Conservation (phyloP, 2,888 invertebrate genomes). For the Apoda limacodes region DNA sequence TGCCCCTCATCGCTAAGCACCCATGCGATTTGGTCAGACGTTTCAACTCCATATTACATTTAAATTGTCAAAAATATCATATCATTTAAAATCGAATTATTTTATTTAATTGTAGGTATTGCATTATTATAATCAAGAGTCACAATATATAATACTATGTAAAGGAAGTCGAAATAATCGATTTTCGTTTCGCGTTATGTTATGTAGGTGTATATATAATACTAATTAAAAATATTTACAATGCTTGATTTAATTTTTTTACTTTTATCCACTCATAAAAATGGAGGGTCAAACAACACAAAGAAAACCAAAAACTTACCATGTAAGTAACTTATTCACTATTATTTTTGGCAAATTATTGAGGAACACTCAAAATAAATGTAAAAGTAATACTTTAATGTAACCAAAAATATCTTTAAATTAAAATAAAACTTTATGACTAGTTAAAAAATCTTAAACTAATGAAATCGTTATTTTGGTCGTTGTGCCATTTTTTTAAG, state of each 20-base stretch:
- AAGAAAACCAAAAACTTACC: too few relatives aligned
- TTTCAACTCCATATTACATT: conserved; percentile 26
- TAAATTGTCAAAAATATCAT: conserved; percentile 10
- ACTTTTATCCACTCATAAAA: too few relatives aligned
- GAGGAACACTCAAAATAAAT: too few relatives aligned
- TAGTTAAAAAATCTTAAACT: conserved; percentile 44
- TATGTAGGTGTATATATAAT: conserved; percentile 5
- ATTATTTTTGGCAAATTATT: too few relatives aligned
- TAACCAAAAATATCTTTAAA: too few relatives aligned
- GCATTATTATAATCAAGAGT: conserved; percentile 21
- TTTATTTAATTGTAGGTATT: conserved; percentile 17
- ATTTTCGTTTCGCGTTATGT: conserved; percentile 53
- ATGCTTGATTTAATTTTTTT: too few relatives aligned
- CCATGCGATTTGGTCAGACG: conserved; percentile 42
- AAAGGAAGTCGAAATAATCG: conserved; percentile 55
- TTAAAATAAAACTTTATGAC: conserved; percentile 30
- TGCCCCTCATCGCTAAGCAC: conserved; percentile 45
- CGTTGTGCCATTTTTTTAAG: conserved; percentile 68
- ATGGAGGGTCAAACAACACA: too few relatives aligned
- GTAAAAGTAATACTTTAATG: too few relatives aligned
- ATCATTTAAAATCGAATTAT: not conserved
- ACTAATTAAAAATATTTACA: too few relatives aligned
- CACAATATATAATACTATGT: too few relatives aligned
- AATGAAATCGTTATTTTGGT: conserved; percentile 57
- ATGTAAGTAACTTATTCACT: too few relatives aligned